Conservation (phyloP, 2,888 invertebrate genomes). For the Drosophila quasianomalipes region DNA sequence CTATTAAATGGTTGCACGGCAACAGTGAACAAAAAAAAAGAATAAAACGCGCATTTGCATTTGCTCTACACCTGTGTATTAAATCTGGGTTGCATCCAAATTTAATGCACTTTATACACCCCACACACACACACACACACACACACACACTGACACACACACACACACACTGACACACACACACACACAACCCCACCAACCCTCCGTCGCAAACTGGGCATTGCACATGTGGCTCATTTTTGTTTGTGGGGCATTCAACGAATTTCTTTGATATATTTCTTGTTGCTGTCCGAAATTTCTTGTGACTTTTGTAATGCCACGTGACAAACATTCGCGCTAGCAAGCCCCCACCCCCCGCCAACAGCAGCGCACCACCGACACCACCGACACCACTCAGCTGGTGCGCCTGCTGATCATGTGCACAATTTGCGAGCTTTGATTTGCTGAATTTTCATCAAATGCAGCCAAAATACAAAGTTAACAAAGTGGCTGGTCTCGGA, state of each 20-base stretch:
- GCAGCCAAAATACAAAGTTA: slow-evolving; percentile 54
- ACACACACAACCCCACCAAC: not conserved
- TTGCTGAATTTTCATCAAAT: slow-evolving; percentile 27
- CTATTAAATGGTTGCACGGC: not conserved
- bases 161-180: not conserved
- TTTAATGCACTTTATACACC: slow-evolving; percentile 1
- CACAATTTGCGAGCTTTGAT: slow-evolving; percentile 16
- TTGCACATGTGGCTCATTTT: slow-evolving; percentile 17
- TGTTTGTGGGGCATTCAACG: not conserved
- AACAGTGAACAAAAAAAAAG: not conserved
- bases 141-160: not conserved
- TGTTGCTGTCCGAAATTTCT: slow-evolving; percentile 64
- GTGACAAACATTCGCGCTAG: slow-evolving; percentile 49
- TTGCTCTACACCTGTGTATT: slow-evolving; percentile 27
- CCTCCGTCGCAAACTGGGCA: not conserved
- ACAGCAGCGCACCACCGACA: not conserved
- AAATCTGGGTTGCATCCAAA: slow-evolving; percentile 51
- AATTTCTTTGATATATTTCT: slow-evolving; percentile 53
- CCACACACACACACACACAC: not conserved
- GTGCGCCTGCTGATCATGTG: slow-evolving; percentile 43
- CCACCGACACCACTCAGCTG: slow-evolving; percentile 15
- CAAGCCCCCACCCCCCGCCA: not conserved
- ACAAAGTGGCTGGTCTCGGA: slow-evolving; percentile 8
- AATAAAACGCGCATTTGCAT: not conserved
- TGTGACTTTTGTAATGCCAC: slow-evolving; percentile 44